Evolutionary conservation across 2,888 invertebrate genomes (phyloP).

Genomic region (Pheosia gnoma): DNA sequence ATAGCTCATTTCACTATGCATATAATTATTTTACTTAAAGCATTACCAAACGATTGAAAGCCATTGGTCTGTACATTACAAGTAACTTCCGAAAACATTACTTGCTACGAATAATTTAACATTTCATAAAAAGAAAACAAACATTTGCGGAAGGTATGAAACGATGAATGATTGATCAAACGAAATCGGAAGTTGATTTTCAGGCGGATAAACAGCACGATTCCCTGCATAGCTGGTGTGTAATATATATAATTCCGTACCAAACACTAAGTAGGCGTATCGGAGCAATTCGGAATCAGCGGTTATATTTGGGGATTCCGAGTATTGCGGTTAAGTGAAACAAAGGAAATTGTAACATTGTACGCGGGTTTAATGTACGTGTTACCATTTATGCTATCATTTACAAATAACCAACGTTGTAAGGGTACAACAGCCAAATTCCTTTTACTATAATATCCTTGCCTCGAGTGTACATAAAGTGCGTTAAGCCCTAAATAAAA

Average conservation of each 20-base stretch:
- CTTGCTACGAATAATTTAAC: conserved; percentile 26
- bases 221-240: conserved; percentile 7
- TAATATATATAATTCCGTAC: background rate
- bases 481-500: background rate
- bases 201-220: conserved; percentile 37
- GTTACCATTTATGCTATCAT: background rate
- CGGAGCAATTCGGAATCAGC: background rate
- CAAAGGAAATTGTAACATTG: background rate
- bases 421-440: background rate
- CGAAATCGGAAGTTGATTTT: conserved; percentile 35
- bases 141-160: conserved; percentile 25
- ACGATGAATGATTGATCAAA: conserved; percentile 43
- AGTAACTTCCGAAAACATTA: conserved; percentile 9
- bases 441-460: background rate
- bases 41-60: too few relatives aligned
- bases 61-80: too few relatives aligned
- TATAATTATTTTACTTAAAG: too few relatives aligned
- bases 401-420: background rate
- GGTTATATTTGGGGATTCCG: background rate
- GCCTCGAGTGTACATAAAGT: too few relatives aligned
- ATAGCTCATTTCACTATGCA: too few relatives aligned
- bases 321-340: background rate
- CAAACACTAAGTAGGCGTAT: background rate
- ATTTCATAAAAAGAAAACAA: conserved; percentile 12
- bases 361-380: background rate